Base-by-base conservation (phyloP, 2,888 invertebrate genomes). In the Tetragonula carbonaria region DNA sequence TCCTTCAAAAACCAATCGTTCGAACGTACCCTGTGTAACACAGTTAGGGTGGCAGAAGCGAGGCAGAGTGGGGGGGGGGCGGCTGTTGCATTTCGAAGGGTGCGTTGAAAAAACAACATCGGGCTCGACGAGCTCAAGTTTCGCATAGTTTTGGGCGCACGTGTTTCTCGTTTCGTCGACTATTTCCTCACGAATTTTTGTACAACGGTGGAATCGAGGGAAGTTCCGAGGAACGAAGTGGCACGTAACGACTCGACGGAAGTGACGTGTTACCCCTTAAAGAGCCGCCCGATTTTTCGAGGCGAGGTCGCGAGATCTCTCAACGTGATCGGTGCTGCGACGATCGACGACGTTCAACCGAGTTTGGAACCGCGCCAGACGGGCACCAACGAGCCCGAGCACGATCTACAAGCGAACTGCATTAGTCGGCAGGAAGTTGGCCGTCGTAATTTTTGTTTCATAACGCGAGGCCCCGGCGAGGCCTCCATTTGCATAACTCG, bases 371-470 rank as follows among this genome's bases (percentile, higher is more conserved):
- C 55, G 51, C 53, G 83, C 81, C 81, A 83, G 76, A 8, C 28
- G 28, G 21, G 28, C 67, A 8, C 50, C 59, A 51, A 67, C 8
- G n/a, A 45, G 45, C n/a, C 21, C 67, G 57, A 23, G 21, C 38
- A 28, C 62, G 16, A 45, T 33, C 33, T 75, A 82, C 82, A 75
- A 80, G 82, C 70, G 82, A 82, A 82, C 67, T 82, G 80, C 82
- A 82, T 82, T 82, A 82, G 82, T 66, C 75, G 71, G 71, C 72
- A 76, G 83, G 72, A 83, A 83, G 82, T 83, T 73, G 75, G n/a
- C 23, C 38, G 45, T 68, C 76, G 83, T 81, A 81, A 83, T 83
- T 83, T 83, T 81, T 81, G 76, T 83, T 83, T 83, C 81, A 57
- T 72, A 80, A 80, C 71, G 75, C 67, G 33, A 57, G 23, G 33